Percentiles rank a stretch among this genome's conserved stretches.
Evolutionary conservation across 2,888 invertebrate genomes (phyloP).

Genomic region (Ypsolopha sequella): DNA sequence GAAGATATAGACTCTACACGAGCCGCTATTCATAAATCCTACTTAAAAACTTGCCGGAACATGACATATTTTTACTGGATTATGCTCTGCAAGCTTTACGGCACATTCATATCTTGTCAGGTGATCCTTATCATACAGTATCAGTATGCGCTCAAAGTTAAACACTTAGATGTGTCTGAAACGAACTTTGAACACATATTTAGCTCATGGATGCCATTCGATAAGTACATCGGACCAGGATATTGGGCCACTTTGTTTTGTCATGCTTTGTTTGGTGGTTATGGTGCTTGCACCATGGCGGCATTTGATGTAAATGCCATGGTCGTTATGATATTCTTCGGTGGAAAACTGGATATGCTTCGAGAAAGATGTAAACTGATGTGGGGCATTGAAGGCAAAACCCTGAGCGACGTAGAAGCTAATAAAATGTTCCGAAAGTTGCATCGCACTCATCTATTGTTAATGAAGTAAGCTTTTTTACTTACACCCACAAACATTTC

Average conservation of each 20-base stretch:
- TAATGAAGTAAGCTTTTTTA: conserved; percentile 39
- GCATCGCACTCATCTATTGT: conserved; percentile 30
- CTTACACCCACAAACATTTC: not conserved
- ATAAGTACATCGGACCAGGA: conserved; percentile 43
- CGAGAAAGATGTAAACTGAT: conserved; percentile 41
- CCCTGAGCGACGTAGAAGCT: conserved; percentile 21
- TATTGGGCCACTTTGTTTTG: conserved; percentile 40
- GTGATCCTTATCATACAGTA: conserved; percentile 34
- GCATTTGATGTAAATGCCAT: conserved; percentile 40
- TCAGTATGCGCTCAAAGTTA: conserved; percentile 5
- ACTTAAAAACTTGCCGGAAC: conserved; percentile 42
- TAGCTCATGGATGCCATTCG: conserved; percentile 52
- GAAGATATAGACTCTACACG: conserved; percentile 20
- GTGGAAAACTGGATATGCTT: conserved; percentile 44
- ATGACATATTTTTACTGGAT: conserved; percentile 44
- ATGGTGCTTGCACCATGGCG: conserved; percentile 37
- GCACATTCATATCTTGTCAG: conserved; percentile 31
- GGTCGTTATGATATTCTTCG: conserved; percentile 47
- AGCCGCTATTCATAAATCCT: conserved; percentile 28
- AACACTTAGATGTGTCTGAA: conserved; percentile 28
- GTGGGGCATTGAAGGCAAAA: conserved; percentile 18
- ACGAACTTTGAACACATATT: conserved; percentile 44
- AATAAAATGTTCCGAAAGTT: conserved; percentile 24
- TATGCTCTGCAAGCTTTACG: conserved; percentile 24
- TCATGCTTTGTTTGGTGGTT: conserved; percentile 31